These are phyloP conservation scores for Diceros bicornis DNA, from an alignment of 2,797 vertebrate genomes.

Conservation along the genomic window DNA sequence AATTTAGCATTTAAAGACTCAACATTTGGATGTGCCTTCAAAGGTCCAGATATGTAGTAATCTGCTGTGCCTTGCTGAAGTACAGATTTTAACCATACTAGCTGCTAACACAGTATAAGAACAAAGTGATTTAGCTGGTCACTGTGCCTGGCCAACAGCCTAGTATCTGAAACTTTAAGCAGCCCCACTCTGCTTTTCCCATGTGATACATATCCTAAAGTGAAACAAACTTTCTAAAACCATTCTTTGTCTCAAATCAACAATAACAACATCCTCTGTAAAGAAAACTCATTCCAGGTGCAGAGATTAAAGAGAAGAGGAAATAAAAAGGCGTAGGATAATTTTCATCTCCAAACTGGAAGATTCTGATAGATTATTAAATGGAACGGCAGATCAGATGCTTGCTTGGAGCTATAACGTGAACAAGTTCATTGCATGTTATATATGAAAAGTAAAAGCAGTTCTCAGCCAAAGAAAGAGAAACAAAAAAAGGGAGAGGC, in stretches of 20 bases:
- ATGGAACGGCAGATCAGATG: background rate
- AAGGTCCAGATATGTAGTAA: background rate
- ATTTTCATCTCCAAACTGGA: slow-evolving; percentile 28
- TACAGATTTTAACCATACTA: background rate
- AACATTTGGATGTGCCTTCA: background rate
- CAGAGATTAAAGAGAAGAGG: background rate
- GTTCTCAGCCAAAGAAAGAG: background rate
- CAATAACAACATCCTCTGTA: background rate
- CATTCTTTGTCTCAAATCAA: slow-evolving; percentile 41
- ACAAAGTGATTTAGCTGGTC: background rate
- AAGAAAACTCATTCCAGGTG: slow-evolving; percentile 7
- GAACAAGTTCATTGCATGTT: slow-evolving; percentile 12
- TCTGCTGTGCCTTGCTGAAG: background rate
- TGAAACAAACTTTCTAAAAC: slow-evolving; percentile 52
- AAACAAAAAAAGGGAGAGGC: background rate
- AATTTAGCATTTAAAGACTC: background rate
- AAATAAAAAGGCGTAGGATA: background rate
- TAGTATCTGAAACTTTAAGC: slow-evolving; percentile 18
- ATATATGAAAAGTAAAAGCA: slow-evolving; percentile 5
- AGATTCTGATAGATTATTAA: slow-evolving; percentile 40
- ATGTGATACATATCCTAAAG: background rate
- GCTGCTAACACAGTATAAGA: background rate
- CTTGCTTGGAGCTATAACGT: background rate
- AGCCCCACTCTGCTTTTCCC: background rate
- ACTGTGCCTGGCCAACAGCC: background rate